Percentiles rank a stretch among this genome's conserved stretches.
These are phyloP conservation scores for Bolinopsis microptera DNA, from an alignment of 37 sponge, comb jelly and placozoan species.

Conservation along the genomic window DNA sequence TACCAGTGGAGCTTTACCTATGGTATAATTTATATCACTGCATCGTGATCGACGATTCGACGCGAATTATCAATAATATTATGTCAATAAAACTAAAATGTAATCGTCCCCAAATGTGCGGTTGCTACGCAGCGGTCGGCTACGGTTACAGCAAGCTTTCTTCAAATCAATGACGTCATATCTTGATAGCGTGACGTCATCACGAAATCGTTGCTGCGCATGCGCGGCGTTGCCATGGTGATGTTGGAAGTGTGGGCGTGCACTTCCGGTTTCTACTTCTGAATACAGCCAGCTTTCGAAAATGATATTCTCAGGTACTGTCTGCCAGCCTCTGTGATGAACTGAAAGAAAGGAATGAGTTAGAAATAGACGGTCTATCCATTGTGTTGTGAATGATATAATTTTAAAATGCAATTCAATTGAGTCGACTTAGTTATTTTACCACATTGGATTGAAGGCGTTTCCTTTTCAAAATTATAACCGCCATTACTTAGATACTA, in stretches of 20 bases:
- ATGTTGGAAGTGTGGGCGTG: not conserved
- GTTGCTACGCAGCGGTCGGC: not conserved
- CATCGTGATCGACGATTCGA: not conserved
- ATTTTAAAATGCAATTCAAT: no score
- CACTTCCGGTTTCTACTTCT: not conserved
- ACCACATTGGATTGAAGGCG: no score
- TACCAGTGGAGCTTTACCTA: not conserved
- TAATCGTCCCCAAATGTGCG: not conserved
- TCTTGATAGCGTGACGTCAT: not conserved
- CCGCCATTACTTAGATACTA: no score
- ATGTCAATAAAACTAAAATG: conserved; percentile 56
- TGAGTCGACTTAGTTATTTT: no score
- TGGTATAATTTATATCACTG: not conserved
- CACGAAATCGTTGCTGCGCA: not conserved
- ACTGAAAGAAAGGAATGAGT: conserved; percentile 6
- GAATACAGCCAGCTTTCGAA: conserved; percentile 58
- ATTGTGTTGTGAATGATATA: no score
- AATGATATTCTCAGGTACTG: conserved; percentile 62
- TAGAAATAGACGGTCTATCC: no score
- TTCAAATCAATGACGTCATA: not conserved
- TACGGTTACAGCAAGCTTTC: not conserved
- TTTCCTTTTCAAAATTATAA: no score
- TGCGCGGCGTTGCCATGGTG: not conserved
- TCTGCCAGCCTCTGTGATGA: conserved; percentile 37
- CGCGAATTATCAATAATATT: conserved; percentile 20